These are phyloP conservation scores for Leguminivora glycinivorella DNA, from an alignment of 1,140 invertebrate species.

Conservation along the genomic window DNA sequence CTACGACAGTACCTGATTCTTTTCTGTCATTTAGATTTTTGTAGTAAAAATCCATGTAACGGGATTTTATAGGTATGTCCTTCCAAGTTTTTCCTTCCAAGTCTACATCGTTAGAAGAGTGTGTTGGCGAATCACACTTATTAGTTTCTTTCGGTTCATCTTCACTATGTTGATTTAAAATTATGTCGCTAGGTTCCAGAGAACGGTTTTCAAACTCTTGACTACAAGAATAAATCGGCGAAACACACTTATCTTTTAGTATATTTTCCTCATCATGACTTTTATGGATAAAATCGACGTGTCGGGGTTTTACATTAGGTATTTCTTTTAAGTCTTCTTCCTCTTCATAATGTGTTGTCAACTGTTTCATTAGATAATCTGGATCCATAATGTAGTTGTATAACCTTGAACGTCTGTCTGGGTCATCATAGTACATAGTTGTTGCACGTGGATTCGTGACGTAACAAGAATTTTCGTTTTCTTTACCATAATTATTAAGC, in stretches of 20 bases:
- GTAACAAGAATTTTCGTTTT: neutral
- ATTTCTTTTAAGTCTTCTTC: neutral
- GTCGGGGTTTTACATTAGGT: neutral
- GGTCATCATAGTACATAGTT: neutral
- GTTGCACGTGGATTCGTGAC: neutral
- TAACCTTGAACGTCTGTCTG: conserved; percentile 5
- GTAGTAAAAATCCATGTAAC: conserved; percentile 18
- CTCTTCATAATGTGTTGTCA: neutral
- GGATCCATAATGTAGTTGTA: neutral
- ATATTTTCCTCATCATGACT: neutral
- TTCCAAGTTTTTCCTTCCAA: neutral
- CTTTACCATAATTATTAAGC: neutral
- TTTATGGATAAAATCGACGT: neutral
- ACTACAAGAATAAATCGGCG: neutral
- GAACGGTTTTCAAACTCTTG: neutral
- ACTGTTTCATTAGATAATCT: neutral
- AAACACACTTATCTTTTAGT: neutral
- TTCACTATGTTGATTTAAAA: neutral
- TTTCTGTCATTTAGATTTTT: neutral
- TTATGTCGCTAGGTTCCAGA: neutral
- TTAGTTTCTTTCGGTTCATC: neutral
- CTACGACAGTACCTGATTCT: neutral
- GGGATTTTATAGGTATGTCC: neutral
- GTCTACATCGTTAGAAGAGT: neutral
- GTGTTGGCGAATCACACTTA: neutral